Evolutionary conservation across 2,113 vertebrate genomes (phyloP).

Genomic region (Polypterus bichir): DNA sequence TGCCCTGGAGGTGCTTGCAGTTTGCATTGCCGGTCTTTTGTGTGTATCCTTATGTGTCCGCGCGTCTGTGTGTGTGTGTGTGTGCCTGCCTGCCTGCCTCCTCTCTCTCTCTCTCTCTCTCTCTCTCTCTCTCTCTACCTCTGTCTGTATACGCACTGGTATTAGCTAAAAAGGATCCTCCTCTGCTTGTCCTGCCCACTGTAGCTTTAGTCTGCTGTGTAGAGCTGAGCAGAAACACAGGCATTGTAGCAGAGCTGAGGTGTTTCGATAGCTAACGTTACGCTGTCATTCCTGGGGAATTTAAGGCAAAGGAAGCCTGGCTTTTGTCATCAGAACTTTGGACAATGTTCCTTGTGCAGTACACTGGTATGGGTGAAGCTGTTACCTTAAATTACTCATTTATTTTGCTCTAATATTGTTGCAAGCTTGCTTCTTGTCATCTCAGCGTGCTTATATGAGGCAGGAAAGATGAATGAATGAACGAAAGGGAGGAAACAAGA

Average conservation of each 20-base stretch:
- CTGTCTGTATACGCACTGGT: constrained; percentile 19
- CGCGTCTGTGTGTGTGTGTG: constrained; percentile 25
- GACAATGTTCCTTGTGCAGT: constrained; percentile 66
- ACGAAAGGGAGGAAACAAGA: neutral
- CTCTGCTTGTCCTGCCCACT: constrained; percentile 38
- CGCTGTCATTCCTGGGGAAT: constrained; percentile 12
- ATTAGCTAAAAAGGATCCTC: constrained; percentile 40
- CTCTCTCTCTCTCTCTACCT: too few species aligned
- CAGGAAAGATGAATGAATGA: neutral
- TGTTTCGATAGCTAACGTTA: constrained; percentile 25
- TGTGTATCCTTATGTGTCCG: constrained; percentile 15
- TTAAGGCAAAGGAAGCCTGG: constrained; percentile 25
- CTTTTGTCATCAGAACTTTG: constrained; percentile 20
- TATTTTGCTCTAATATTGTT: too few species aligned
- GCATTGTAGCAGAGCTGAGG: constrained; percentile 27
- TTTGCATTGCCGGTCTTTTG: constrained; percentile 11
- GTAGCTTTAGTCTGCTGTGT: constrained; percentile 42
- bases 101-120: too few species aligned
- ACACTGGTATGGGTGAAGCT: constrained; percentile 50
- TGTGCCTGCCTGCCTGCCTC: too few species aligned
- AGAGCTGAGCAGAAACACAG: constrained; percentile 20
- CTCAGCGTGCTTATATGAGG: neutral
- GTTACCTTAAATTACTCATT: too few species aligned
- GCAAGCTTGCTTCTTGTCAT: neutral
- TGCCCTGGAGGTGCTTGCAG: constrained; percentile 1